These are phyloP conservation scores for Arctopsyche grandis DNA, from an alignment of 1,140 invertebrate species.

Conservation along the genomic window DNA sequence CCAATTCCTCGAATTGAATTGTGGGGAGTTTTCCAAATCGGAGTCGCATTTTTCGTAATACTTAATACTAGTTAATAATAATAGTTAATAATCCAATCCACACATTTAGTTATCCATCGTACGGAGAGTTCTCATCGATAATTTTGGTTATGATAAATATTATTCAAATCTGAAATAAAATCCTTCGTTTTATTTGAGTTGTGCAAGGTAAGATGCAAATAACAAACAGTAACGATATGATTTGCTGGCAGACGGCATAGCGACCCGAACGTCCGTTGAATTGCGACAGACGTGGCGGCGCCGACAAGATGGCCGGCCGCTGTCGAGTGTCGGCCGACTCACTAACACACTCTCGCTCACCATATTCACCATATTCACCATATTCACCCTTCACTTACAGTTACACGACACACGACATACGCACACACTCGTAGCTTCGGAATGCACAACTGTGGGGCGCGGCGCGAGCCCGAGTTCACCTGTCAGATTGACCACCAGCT, in stretches of 20 bases:
- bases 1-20: too few relatives aligned
- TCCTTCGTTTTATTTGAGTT: not conserved
- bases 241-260: not conserved
- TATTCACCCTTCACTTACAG: not conserved
- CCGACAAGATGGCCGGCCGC: conserved; percentile 35
- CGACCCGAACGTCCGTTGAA: not conserved
- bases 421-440: not conserved
- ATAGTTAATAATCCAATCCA: too few relatives aligned
- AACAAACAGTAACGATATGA: not conserved
- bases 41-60: too few relatives aligned
- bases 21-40: too few relatives aligned
- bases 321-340: not conserved
- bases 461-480: conserved; percentile 5
- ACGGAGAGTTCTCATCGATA: too few relatives aligned
- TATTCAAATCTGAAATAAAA: too few relatives aligned
- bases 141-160: too few relatives aligned
- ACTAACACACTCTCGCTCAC: not conserved
- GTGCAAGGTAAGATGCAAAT: not conserved
- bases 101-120: too few relatives aligned
- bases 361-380: not conserved
- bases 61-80: too few relatives aligned
- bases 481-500: not conserved
- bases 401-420: not conserved
- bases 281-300: conserved; percentile 42
- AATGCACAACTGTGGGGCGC: conserved; percentile 2